phyloP scores from a whole-genome alignment of 2,113 vertebrate genomes.

The Morone saxatilis region DNA sequence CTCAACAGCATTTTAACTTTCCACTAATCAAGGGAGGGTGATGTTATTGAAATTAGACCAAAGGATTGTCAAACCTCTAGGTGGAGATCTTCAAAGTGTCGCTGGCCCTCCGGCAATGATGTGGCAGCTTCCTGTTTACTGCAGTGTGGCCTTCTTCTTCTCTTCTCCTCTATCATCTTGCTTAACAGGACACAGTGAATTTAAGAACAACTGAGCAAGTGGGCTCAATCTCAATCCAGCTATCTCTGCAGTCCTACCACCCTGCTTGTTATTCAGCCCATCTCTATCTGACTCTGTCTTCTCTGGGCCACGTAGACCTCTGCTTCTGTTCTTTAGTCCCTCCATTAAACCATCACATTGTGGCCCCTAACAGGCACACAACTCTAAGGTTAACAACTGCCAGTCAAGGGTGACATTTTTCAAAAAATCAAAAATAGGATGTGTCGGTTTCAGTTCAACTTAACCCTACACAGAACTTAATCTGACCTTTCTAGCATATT shows the following conservation, averaged over 20 bases:
- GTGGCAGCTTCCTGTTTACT: slow-evolving; percentile 83
- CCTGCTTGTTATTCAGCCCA: slow-evolving; percentile 10
- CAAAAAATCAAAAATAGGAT: not conserved
- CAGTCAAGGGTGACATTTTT: not conserved
- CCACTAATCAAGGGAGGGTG: slow-evolving; percentile 55
- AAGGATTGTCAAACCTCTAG: slow-evolving; percentile 53
- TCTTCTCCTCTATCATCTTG: slow-evolving; percentile 67
- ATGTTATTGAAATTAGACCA: slow-evolving; percentile 61
- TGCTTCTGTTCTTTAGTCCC: slow-evolving; percentile 14
- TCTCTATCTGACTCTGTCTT: slow-evolving; percentile 2
- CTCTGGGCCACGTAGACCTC: slow-evolving; percentile 51
- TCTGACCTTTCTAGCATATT: slow-evolving; percentile 8
- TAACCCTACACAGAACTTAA: not conserved
- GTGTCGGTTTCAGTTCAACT: slow-evolving; percentile 4
- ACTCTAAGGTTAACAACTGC: not conserved
- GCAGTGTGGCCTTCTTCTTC: slow-evolving; percentile 55
- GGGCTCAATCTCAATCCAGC: slow-evolving; percentile 12
- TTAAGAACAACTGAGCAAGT: slow-evolving; percentile 58
- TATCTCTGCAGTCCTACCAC: slow-evolving; percentile 40
- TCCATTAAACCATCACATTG: not conserved
- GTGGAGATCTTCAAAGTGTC: slow-evolving; percentile 77
- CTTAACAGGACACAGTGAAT: slow-evolving; percentile 61
- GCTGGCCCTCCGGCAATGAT: slow-evolving; percentile 44
- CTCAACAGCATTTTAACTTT: slow-evolving; percentile 52
- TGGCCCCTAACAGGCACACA: not conserved